These are phyloP conservation scores for Poeciliopsis turrubarensis DNA, from an alignment of 2,113 vertebrate species.

Conservation along the genomic window DNA sequence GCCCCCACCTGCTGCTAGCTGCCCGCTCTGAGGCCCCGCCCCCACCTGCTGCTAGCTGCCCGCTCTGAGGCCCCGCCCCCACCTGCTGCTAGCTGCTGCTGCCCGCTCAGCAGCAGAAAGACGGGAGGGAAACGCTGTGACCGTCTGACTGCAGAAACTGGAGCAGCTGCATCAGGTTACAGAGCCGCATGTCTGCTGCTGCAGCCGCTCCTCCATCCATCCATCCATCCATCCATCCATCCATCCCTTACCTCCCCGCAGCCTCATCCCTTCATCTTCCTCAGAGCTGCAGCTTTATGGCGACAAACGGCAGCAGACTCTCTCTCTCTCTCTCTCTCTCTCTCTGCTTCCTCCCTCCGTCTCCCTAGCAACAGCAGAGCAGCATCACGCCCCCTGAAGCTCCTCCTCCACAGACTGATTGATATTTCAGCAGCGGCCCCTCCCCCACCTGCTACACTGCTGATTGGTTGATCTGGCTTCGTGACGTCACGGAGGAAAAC, in stretches of 20 bases:
- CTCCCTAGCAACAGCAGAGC: conserved; percentile 78
- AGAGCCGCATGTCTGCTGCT: conserved; percentile 1
- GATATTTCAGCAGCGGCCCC: conserved; percentile 70
- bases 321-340: no score
- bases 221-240: conserved; percentile 14
- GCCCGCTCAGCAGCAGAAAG: neutral
- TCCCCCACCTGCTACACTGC: conserved; percentile 13
- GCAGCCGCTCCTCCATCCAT: neutral
- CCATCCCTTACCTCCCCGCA: conserved; percentile 71
- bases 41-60: no score
- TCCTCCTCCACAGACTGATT: conserved; percentile 37
- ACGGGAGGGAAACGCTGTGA: neutral
- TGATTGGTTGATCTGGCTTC: neutral
- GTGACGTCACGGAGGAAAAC: neutral
- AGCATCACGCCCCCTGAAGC: conserved; percentile 50
- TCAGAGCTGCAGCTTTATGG: conserved; percentile 23
- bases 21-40: no score
- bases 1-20: conserved; percentile 17
- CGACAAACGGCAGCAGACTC: conserved; percentile 39
- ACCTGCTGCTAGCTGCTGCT: no score
- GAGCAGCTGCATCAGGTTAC: conserved; percentile 54
- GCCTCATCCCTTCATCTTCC: conserved; percentile 66
- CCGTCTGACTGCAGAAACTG: conserved; percentile 4
- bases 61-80: no score
- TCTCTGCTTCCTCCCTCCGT: conserved; percentile 44